Base-by-base conservation (phyloP, 2,888 invertebrate species). In the Tenthredo distinguenda region DNA sequence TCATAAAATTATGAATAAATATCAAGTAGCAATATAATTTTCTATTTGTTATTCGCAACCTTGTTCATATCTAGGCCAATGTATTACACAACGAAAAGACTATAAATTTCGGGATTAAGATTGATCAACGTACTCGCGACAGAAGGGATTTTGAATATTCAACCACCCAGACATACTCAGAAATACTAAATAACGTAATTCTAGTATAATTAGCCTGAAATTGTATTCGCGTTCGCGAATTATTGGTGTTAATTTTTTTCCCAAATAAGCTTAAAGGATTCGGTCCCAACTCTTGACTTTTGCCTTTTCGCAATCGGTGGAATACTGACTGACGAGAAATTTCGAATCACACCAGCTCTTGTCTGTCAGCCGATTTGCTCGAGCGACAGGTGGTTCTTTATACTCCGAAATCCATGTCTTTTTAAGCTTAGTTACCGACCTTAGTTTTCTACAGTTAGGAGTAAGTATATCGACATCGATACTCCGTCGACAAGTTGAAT, bases 401-500 rank as follows among this genome's bases (percentile, higher is more conserved):
- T 15, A 77, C 34, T n/a, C 31, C 40, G 15, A 81, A 58, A 62
- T 62, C 6, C 40, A 37, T 40, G 34, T 58, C 9, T 6, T 12
- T 81, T 62, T 37, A 40, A 62, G 40, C 58, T 62, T 58, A 37
- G 62, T 81, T 81, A 81, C 81, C 81, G 81, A 81, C 62, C 62
- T 62, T 2, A 62, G 81, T 58, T 81, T 62, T 40, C 81, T 40
- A 40, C 40, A 62, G n/a, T 62, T 21, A 21, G n/a, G n/a, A 47
- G 37, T 40, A 4, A 40, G 21, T 21, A 81, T 81, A 81, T 81
- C 81, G 81, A 81, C 81, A 50, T 40, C 40, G 81, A 62, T 21
- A 58, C 81, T 81, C 81, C 15, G 62, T 62, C 81, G 81, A 81
- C 81, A 81, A 81, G 81, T 58, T 37, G 31, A 81, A 81, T 62